Percentiles rank a stretch among this genome's conserved stretches.
Evolutionary conservation across 2,888 invertebrate species (phyloP).

Genomic region (Neuroscelio doddi): DNA sequence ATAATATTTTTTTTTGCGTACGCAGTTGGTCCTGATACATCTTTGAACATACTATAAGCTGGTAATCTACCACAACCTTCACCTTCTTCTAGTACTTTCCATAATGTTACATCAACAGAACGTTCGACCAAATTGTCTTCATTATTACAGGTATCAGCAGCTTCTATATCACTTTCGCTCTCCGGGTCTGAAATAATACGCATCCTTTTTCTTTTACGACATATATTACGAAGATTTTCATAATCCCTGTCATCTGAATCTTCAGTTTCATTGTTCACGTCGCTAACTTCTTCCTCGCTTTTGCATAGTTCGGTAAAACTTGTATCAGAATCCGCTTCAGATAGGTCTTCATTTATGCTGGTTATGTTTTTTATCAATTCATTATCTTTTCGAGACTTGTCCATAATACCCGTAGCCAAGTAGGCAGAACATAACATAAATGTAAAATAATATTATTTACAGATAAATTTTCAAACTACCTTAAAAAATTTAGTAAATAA

Average conservation of each 20-base stretch:
- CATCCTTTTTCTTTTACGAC: too few relatives aligned
- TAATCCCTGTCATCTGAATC: not conserved
- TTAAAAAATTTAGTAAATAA: too few relatives aligned
- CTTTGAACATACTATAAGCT: constrained; percentile 42
- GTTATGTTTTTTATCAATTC: not conserved
- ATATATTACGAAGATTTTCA: too few relatives aligned
- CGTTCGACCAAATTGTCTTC: not conserved
- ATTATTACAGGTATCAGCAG: not conserved
- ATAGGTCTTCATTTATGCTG: not conserved
- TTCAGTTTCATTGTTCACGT: not conserved
- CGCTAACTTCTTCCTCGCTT: not conserved
- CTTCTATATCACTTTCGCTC: not conserved
- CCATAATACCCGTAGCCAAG: not conserved
- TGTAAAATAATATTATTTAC: too few relatives aligned
- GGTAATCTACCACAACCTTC: constrained; percentile 35
- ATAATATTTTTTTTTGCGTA: constrained; percentile 18
- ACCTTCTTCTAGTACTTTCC: constrained; percentile 10
- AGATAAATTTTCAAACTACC: too few relatives aligned
- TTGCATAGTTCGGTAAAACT: too few relatives aligned
- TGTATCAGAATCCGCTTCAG: not conserved
- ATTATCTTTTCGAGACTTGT: not conserved
- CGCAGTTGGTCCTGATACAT: constrained; percentile 30
- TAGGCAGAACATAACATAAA: too few relatives aligned
- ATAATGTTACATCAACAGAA: not conserved
- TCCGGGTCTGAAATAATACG: too few relatives aligned